phyloP scores from a whole-genome alignment of 2,113 vertebrate genomes.

The zebrafish (Danio rerio) region GRCz12tu NC_133200.1:31838501-31839000 shows the following conservation, averaged over 20 bases:
- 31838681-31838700: slow-evolving; percentile 98
- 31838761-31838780: slow-evolving; percentile 66
- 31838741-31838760: slow-evolving; percentile 74
- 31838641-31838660: slow-evolving; percentile 93
- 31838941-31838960: not conserved
- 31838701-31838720: slow-evolving; percentile 96
- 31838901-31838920: slow-evolving; percentile 30
- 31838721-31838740: slow-evolving; percentile 81
- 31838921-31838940: not conserved
- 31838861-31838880: slow-evolving; percentile 1
- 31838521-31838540: not conserved
- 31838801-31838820: not conserved
- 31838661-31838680: slow-evolving; percentile 95
- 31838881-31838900: slow-evolving; percentile 16
- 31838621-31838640: slow-evolving; percentile 95
- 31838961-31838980: not conserved
- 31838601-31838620: slow-evolving; percentile 93
- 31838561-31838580: slow-evolving; percentile 96
- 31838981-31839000: no score
- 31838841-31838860: slow-evolving; percentile 41
- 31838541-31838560: slow-evolving; percentile 81
- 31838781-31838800: slow-evolving; percentile 22
- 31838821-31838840: slow-evolving; percentile 36
- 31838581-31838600: slow-evolving; percentile 83
- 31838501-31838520: slow-evolving; percentile 27